A percentile compares a stretch with the other conserved stretches of the same genome.
These are phyloP conservation scores for Cyrtonyx montezumae DNA, from an alignment of 2,113 vertebrate species.

Conservation along the genomic window DNA sequence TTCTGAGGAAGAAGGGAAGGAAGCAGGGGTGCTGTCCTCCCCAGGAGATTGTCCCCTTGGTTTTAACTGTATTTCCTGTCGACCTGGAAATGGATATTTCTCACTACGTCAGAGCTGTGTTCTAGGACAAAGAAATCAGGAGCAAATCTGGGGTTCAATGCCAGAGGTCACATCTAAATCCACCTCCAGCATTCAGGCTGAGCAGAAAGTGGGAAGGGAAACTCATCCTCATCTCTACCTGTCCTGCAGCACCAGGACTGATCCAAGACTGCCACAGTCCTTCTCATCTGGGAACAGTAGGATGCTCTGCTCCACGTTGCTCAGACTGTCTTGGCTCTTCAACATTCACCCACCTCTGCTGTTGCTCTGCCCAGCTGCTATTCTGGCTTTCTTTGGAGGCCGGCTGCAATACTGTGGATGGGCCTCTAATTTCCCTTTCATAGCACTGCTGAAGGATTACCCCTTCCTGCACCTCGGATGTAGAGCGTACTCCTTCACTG, in stretches of 20 bases:
- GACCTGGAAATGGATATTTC: background rate
- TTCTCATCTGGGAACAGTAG: background rate
- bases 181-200: background rate
- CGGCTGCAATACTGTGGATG: background rate
- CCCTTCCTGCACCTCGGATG: background rate
- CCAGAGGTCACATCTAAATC: background rate
- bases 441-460: background rate
- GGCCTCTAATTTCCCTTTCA: background rate
- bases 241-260: background rate
- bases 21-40: background rate
- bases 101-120: background rate
- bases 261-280: background rate
- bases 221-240: background rate
- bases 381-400: background rate
- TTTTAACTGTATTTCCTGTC: background rate
- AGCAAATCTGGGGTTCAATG: background rate
- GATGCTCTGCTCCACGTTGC: background rate
- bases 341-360: conserved; percentile 1
- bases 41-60: background rate
- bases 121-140: background rate
- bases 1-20: background rate
- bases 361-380: background rate
- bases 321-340: background rate
- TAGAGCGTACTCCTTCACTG: background rate
- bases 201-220: background rate